phyloP scores from a whole-genome alignment of 2,797 vertebrate species.

The Pipistrellus pygmaeus region DNA sequence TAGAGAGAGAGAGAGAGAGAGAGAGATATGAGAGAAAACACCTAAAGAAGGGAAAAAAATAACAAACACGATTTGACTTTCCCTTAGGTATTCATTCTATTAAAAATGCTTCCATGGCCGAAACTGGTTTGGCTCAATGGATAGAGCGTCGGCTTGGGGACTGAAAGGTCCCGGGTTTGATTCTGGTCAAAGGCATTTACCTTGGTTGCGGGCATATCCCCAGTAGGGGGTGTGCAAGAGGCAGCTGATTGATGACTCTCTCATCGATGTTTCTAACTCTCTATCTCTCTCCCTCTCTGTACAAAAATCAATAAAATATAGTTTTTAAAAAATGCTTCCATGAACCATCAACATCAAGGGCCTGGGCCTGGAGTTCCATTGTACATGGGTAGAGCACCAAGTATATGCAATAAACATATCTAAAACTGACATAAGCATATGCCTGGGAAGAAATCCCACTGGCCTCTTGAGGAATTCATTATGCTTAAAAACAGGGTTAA shows the following conservation, averaged over 20 bases:
- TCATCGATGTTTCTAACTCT: no score
- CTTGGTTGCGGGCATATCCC: no score
- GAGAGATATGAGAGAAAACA: no score
- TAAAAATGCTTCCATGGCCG: conserved; percentile 44
- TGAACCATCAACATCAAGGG: conserved; percentile 66
- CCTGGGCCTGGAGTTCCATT: conserved; percentile 70
- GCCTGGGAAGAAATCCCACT: conserved; percentile 70
- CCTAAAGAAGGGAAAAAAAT: neutral
- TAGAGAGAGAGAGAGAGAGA: no score
- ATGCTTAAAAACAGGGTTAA: conserved; percentile 78
- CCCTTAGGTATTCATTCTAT: conserved; percentile 73
- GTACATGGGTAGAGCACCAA: conserved; percentile 69
- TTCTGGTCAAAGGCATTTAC: no score
- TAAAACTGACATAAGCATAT: conserved; percentile 67
- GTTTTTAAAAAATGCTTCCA: conserved; percentile 14
- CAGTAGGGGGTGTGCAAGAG: no score
- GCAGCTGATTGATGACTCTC: no score
- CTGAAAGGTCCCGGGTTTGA: no score
- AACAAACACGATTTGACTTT: conserved; percentile 63
- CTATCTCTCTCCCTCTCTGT: no score
- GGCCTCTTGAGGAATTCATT: conserved; percentile 70
- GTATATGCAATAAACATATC: conserved; percentile 75
- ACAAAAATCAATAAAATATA: no score
- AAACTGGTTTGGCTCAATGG: no score
- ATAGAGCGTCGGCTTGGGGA: no score